Percentiles rank a stretch among this genome's conserved stretches.
Conservation (phyloP, 2,113 vertebrate species). For the Orycteropus afer region DNA sequence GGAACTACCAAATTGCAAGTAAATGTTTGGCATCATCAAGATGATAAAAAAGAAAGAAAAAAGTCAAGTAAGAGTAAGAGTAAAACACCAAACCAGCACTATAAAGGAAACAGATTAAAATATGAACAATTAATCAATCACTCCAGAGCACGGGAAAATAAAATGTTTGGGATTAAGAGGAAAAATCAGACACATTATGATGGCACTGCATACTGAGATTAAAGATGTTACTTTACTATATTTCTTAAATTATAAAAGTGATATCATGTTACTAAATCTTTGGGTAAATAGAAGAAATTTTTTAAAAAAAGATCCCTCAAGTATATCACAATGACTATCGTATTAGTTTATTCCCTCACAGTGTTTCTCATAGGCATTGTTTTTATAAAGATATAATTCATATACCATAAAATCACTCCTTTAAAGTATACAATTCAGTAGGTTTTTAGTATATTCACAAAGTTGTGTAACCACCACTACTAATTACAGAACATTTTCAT, state of each 20-base stretch:
- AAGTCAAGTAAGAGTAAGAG: background rate
- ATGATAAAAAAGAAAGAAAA: background rate
- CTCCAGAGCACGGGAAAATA: background rate
- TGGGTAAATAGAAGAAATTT: background rate
- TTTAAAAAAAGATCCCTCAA: background rate
- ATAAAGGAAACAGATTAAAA: background rate
- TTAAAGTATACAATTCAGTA: background rate
- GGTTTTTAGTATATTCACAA: no score
- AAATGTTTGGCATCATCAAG: background rate
- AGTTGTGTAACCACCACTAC: no score
- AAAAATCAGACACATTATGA: background rate
- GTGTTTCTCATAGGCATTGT: background rate
- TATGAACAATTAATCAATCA: background rate
- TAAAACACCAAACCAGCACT: background rate
- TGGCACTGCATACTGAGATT: background rate
- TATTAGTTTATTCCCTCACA: constrained; percentile 7
- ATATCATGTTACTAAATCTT: background rate
- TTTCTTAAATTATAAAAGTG: background rate
- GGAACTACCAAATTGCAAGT: background rate
- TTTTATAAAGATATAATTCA: background rate
- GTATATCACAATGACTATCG: background rate
- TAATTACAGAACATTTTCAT: no score
- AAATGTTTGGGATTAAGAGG: background rate
- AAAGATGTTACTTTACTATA: background rate
- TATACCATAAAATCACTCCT: background rate